These are phyloP conservation scores for Trematocara variabile DNA, from an alignment of 2,113 vertebrate species.

Conservation along the genomic window DNA sequence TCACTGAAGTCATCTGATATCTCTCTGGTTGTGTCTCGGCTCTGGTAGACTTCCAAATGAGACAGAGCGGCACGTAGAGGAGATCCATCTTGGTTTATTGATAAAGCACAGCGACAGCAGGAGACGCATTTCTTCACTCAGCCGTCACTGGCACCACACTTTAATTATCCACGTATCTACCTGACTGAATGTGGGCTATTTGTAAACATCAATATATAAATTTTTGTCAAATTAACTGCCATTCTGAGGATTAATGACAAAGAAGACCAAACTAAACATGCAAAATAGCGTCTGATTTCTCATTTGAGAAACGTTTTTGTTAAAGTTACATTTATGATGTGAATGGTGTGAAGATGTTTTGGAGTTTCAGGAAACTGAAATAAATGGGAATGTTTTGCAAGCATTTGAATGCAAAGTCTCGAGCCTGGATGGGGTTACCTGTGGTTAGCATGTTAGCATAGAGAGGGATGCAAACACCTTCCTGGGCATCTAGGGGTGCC, in stretches of 20 bases:
- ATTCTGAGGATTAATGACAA: neutral
- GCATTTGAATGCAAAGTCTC: neutral
- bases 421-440: neutral
- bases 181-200: neutral
- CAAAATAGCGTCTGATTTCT: neutral
- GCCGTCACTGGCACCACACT: neutral
- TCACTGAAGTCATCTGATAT: neutral
- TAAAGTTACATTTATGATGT: neutral
- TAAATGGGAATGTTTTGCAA: neutral
- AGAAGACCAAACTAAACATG: neutral
- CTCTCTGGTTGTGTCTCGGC: neutral
- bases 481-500: neutral
- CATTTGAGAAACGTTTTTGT: neutral
- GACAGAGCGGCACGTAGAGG: neutral
- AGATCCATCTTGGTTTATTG: conserved; percentile 37
- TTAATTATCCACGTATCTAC: conserved; percentile 16
- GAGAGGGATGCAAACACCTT: neutral
- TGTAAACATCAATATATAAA: neutral
- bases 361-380: neutral
- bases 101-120: neutral
- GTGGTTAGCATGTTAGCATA: neutral
- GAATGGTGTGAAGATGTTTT: neutral
- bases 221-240: neutral
- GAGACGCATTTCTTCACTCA: conserved; percentile 17
- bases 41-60: conserved; percentile 28